These are phyloP conservation scores for Mystacornis crossleyi DNA, from an alignment of 2,113 vertebrate genomes.

Conservation along the genomic window DNA sequence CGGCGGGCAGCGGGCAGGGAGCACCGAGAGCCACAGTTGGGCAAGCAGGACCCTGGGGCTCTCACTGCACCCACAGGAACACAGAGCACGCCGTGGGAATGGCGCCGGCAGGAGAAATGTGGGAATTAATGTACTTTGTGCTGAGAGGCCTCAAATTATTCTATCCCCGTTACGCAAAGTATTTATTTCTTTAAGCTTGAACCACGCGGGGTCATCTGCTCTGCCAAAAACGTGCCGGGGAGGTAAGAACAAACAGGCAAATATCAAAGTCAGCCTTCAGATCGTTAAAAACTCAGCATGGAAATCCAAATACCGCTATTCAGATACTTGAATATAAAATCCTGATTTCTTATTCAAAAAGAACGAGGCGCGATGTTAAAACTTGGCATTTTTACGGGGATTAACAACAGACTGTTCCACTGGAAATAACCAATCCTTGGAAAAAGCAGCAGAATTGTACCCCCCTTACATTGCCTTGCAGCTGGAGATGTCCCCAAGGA, in stretches of 20 bases:
- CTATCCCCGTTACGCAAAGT: slow-evolving; percentile 14
- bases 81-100: not conserved
- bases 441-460: not conserved
- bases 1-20: slow-evolving; percentile 48
- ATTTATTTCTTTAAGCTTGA: slow-evolving; percentile 36
- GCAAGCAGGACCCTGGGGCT: slow-evolving; percentile 75
- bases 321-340: not conserved
- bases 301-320: not conserved
- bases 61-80: slow-evolving; percentile 27
- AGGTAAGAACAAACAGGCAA: not conserved
- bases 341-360: not conserved
- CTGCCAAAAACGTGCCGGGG: not conserved
- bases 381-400: not conserved
- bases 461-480: fast-evolving
- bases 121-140: slow-evolving; percentile 38
- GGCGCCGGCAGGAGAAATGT: not conserved
- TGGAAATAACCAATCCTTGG: not conserved
- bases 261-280: not conserved
- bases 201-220: not conserved
- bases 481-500: not conserved
- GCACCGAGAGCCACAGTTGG: slow-evolving; percentile 75
- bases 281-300: not conserved
- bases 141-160: slow-evolving; percentile 47
- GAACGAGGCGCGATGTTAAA: not conserved
- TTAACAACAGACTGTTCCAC: not conserved